Base-by-base conservation (phyloP, 2,113 vertebrate genomes). In the Dromaius novaehollandiae region DNA sequence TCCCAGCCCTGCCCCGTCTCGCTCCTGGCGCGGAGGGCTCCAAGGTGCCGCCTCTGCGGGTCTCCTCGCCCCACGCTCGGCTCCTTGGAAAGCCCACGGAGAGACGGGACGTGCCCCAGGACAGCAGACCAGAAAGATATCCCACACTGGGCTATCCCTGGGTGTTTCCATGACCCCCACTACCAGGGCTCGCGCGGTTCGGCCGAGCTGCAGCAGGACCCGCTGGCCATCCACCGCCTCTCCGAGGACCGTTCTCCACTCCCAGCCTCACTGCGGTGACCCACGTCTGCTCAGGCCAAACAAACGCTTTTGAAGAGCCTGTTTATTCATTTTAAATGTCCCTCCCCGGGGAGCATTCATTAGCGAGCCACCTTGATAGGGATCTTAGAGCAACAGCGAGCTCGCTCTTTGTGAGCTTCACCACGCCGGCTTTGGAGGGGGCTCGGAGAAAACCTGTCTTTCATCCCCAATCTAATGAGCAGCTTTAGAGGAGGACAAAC, bases 301-400 rank as follows among this genome's bases (percentile, higher is more conserved):
- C 13, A 30, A 69, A 13, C 3, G 13, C 20, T 69, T 51, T 83
- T 17, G 30, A n/a, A 53, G 53, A 48, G 82, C 70, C 81, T 68
- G 40, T 6, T n/a, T 22, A 24, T 70, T 40, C 11, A 15, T 51
- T 85, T 80, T 24, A 61, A 95, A 65, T 25, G 50, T 14, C 34
- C 25, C 18, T 81, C 40, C 68, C 42, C 36, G 22, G 78, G 38
- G 44, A 94, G 11, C 4, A 3, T 48, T 89, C 44, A n/a, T 90
- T 14, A 84, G 70, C 48, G 38, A 87, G 34, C 64, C 36, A 32
- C 70, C 55, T 42, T 38, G 32, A 50, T 7, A 50, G 2, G 2
- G 42, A 73, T 80, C 74, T 90, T 78, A 75, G 53, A 68, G 81
- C 86, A 90, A 73, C 55, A 92, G 22, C 15, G 87, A 34, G 13